Percentiles rank a stretch among this genome's conserved stretches.
These are phyloP conservation scores for Leucophora obtusa DNA, from an alignment of 2,888 invertebrate genomes.

Conservation along the genomic window DNA sequence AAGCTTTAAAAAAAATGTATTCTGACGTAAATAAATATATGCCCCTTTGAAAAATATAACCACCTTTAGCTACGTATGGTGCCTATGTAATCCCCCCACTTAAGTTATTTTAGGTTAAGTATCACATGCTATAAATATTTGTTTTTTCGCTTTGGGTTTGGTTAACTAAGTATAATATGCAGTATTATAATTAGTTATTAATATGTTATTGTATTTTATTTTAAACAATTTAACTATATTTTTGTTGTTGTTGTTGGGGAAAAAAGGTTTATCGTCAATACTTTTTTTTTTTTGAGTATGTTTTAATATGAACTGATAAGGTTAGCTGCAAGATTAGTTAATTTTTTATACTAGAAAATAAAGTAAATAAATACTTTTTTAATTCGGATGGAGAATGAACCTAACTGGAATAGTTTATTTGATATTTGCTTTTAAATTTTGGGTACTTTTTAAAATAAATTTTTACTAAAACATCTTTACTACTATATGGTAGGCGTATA, in stretches of 20 bases:
- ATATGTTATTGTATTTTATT: conserved; percentile 18
- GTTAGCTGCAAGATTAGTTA: conserved; percentile 17
- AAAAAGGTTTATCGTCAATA: conserved; percentile 30
- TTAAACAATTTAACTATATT: conserved; percentile 11
- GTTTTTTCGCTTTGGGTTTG: not conserved
- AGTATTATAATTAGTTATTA: conserved; percentile 17
- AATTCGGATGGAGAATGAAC: too few relatives aligned
- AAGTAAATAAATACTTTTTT: not conserved
- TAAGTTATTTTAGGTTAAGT: too few relatives aligned
- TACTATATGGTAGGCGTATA: too few relatives aligned
- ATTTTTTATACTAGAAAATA: not conserved
- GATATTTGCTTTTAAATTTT: too few relatives aligned
- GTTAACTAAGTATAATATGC: not conserved
- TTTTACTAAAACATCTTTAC: too few relatives aligned
- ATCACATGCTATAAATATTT: not conserved
- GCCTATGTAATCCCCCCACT: not conserved
- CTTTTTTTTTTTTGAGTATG: conserved; percentile 1
- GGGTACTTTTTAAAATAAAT: too few relatives aligned
- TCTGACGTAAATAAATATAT: too few relatives aligned
- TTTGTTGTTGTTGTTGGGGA: not conserved
- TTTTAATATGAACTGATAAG: conserved; percentile 19
- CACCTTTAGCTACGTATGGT: not conserved
- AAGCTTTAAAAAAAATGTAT: too few relatives aligned
- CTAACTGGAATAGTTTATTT: too few relatives aligned
- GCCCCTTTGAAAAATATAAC: too few relatives aligned